Base-by-base conservation (phyloP, 2,113 vertebrate genomes). In the Mastomys natalensis region DNA sequence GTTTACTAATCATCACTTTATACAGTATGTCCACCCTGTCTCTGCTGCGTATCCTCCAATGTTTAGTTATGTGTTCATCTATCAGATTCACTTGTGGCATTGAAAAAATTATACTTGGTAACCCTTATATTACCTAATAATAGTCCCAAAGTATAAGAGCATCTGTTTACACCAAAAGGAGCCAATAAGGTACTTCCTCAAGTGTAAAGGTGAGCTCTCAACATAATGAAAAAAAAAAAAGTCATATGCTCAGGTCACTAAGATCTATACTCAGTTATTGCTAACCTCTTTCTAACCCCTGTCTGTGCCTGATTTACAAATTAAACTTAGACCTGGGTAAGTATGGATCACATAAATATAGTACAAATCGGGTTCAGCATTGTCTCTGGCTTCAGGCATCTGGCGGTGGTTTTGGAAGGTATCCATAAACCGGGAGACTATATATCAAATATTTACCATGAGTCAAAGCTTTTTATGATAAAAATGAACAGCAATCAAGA, bases 401-500 rank as follows among this genome's bases (percentile, higher is more conserved):
- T 17, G 72, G 34, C 0, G 1, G 70, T 24, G 66, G 73, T 37
- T 68, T 87, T 87, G 62, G 72, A 84, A 60, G 17, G 17, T 78
- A 24, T 68, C 34, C 24, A 34, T 64, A 45, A 21, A 58, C 37
- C 7, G 19, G 37, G 26, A 66, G 19, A 66, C 29, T 37, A 29
- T 34, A 76, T 85, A 16, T 66, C 72, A 97, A 94, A 87, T 76
- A 72, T 16, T 93, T 24, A 55, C 31, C 31, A 16, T 31, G 72
- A 88, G 73, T 87, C 66, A 93, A n/a, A 70, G 58, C 48, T 40
- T 15, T 87, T 87, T 82, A 24, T 58, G 95, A 62, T 90, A 87
- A 91, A 88, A 76, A 81, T 64, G 73, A 93, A 82, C 53, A 51
- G 66, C 40, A 45, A 90, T 48, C n/a, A 12, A 74, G 37, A 19